These are phyloP conservation scores for Muntiacus reevesi DNA, from an alignment of 2,113 vertebrate genomes.

Conservation along the genomic window DNA sequence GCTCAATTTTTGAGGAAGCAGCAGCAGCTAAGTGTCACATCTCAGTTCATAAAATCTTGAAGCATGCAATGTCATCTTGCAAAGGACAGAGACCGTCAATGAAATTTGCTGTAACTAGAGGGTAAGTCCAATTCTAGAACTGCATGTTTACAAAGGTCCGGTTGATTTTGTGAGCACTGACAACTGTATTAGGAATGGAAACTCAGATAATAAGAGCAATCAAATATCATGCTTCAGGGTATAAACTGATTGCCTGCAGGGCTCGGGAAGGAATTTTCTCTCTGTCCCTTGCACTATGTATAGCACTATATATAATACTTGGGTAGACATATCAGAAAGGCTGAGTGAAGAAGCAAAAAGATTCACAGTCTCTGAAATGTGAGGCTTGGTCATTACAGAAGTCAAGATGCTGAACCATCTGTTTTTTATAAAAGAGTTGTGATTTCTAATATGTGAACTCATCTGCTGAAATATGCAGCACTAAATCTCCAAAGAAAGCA, in stretches of 20 bases:
- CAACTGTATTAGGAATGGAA: neutral
- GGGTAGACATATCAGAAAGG: neutral
- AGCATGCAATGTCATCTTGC: neutral
- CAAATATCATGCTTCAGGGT: slow-evolving; percentile 8
- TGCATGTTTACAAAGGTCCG: neutral
- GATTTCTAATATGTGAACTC: neutral
- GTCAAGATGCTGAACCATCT: slow-evolving; percentile 28
- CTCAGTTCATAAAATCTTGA: neutral
- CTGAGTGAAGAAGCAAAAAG: neutral
- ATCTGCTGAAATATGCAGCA: neutral
- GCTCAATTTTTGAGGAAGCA: neutral
- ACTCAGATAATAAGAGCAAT: slow-evolving; percentile 15
- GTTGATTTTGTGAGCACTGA: slow-evolving; percentile 2
- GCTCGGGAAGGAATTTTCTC: neutral
- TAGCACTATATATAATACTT: neutral
- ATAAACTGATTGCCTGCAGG: neutral
- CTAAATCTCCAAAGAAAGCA: slow-evolving; percentile 3
- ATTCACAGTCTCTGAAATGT: neutral
- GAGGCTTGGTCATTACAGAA: neutral
- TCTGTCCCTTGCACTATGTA: neutral
- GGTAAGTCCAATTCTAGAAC: neutral
- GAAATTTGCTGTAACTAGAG: neutral
- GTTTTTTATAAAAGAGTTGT: neutral
- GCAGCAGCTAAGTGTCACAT: neutral
- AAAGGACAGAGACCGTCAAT: neutral